A percentile compares a stretch with the other conserved stretches of the same genome.
These are phyloP conservation scores for Plemyria rubiginata DNA, from an alignment of 2,888 invertebrate genomes.

Conservation along the genomic window DNA sequence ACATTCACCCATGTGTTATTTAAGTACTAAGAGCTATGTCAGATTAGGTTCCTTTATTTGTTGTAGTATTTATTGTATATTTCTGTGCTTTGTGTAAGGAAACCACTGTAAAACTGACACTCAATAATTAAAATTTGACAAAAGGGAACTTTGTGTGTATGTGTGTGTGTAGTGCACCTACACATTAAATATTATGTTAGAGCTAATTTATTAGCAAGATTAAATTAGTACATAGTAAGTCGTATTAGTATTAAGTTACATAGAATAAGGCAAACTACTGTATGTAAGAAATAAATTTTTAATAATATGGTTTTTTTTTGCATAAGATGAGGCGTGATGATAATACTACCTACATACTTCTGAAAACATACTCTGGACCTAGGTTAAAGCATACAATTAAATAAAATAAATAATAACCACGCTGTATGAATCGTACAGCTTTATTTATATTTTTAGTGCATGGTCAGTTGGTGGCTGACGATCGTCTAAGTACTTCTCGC, in stretches of 20 bases:
- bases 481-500: too few species aligned
- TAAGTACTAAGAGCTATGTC: conserved; percentile 56
- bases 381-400: too few species aligned
- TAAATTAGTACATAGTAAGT: conserved; percentile 55
- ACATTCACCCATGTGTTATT: conserved; percentile 51
- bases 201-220: conserved; percentile 76
- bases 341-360: too few species aligned
- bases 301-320: conserved; percentile 58
- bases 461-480: too few species aligned
- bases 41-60: conserved; percentile 61
- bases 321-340: too few species aligned
- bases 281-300: conserved; percentile 83
- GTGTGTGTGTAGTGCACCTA: conserved; percentile 50
- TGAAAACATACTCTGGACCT: too few species aligned
- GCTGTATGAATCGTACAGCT: too few species aligned
- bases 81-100: conserved; percentile 69
- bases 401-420: too few species aligned
- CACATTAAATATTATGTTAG: conserved; percentile 74
- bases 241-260: conserved; percentile 52
- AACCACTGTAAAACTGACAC: conserved; percentile 66
- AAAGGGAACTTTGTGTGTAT: conserved; percentile 56
- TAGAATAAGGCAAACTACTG: conserved; percentile 78
- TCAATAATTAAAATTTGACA: conserved; percentile 59
- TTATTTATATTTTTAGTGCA: too few species aligned
- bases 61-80: conserved; percentile 80